phyloP scores from a whole-genome alignment of 2,113 vertebrate species.

The Butastur rufipennis region DNA sequence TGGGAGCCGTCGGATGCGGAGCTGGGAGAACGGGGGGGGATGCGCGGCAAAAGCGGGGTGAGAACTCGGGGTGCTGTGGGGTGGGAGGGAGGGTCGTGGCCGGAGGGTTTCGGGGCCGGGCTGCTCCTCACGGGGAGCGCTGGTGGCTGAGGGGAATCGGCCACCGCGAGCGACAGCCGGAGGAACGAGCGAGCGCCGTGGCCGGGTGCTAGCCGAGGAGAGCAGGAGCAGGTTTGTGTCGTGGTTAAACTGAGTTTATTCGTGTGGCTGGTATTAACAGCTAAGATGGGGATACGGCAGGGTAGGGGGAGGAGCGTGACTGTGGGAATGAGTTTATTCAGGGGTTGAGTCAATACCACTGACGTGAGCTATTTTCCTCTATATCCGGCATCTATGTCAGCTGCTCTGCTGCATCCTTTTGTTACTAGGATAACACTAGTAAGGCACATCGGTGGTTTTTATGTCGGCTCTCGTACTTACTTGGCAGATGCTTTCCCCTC shows the following conservation, averaged over 20 bases:
- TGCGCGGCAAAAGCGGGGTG: not conserved
- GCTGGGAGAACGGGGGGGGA: too few relatives aligned
- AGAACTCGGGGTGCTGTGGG: not conserved
- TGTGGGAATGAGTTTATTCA: conserved; percentile 53
- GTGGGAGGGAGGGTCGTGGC: not conserved
- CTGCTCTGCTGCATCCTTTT: conserved; percentile 54
- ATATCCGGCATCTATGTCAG: conserved; percentile 46
- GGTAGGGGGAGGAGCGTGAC: conserved; percentile 38
- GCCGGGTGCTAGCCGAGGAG: not conserved
- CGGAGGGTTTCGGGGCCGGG: not conserved
- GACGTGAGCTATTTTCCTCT: conserved; percentile 57
- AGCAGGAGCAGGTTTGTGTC: not conserved
- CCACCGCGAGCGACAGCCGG: not conserved
- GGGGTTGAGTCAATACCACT: conserved; percentile 51
- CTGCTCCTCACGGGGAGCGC: fast-evolving
- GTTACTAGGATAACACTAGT: not conserved
- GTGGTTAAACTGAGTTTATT: not conserved
- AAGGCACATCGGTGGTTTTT: not conserved
- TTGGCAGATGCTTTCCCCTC: not conserved
- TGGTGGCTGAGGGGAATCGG: not conserved
- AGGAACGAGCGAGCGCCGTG: not conserved
- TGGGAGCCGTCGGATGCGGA: too few relatives aligned
- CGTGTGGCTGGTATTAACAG: not conserved
- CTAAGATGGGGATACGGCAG: not conserved
- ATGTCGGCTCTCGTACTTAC: not conserved